Evolutionary conservation across 2,888 invertebrate species (phyloP).

Genomic region (Acrobasis repandana): DNA sequence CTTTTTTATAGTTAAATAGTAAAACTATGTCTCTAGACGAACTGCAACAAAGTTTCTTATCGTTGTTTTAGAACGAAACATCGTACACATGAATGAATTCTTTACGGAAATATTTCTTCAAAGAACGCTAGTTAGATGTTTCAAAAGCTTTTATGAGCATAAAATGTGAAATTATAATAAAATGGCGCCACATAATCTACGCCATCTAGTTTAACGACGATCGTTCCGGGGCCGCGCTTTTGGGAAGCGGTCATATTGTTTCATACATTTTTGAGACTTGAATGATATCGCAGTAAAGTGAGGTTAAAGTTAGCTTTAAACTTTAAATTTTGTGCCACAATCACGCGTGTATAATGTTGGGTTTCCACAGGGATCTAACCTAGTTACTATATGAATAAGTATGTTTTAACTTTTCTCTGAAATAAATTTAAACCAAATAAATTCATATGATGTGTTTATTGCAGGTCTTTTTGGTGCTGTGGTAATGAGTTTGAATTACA

Average conservation of each 20-base stretch:
- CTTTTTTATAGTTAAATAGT: no score
- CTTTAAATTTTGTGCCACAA: not conserved
- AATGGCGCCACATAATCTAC: constrained; percentile 25
- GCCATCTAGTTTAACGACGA: constrained; percentile 26
- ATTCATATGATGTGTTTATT: no score
- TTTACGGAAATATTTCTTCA: constrained; percentile 7
- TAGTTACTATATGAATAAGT: no score
- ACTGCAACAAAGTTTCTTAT: not conserved
- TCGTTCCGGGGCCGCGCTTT: constrained; percentile 17
- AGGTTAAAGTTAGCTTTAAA: not conserved
- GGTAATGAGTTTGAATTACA: no score
- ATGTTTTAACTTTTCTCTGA: no score
- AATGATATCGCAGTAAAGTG: not conserved
- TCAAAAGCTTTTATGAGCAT: constrained; percentile 23
- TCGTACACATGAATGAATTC: not conserved
- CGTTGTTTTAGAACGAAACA: not conserved
- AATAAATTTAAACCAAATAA: no score
- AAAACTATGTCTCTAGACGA: not conserved
- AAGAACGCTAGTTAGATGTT: constrained; percentile 15
- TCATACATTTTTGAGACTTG: constrained; percentile 22
- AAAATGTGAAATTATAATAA: constrained; percentile 26
- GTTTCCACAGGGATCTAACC: no score
- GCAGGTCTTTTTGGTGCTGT: no score
- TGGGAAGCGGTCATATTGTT: constrained; percentile 26
- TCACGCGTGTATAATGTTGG: not conserved